Evolutionary conservation across 2,888 invertebrate genomes (phyloP).

Genomic region (Pilophorus perplexus): DNA sequence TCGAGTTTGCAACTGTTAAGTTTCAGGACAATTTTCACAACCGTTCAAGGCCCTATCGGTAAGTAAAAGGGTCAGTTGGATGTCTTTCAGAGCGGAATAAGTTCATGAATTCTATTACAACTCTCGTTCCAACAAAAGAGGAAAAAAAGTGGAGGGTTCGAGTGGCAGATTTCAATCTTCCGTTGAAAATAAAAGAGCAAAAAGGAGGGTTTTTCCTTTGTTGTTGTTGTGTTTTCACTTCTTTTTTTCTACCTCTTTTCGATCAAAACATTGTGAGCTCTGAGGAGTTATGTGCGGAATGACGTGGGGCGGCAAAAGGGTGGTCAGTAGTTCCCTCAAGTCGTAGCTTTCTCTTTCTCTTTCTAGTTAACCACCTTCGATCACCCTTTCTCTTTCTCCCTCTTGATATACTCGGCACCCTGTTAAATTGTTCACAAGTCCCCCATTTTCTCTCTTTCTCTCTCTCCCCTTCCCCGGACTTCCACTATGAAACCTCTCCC

Average conservation of each 20-base stretch:
- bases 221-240: conserved; percentile 1
- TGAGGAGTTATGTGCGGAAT: conserved; percentile 13
- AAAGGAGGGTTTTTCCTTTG: conserved; percentile 6
- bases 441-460: too few species aligned
- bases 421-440: conserved; percentile 43
- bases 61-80: too few species aligned
- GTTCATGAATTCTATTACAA: neutral
- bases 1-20: too few species aligned
- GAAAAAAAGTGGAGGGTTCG: neutral
- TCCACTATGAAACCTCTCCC: neutral
- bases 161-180: conserved; percentile 25
- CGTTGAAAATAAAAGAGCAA: neutral
- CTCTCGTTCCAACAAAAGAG: neutral
- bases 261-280: conserved; percentile 31
- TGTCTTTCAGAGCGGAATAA: too few species aligned
- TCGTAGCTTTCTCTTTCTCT: conserved; percentile 22
- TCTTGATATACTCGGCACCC: conserved; percentile 42
- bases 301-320: neutral
- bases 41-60: too few species aligned
- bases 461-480: neutral
- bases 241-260: conserved; percentile 2
- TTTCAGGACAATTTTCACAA: too few species aligned
- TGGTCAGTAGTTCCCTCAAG: conserved; percentile 34
- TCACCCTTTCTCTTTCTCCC: conserved; percentile 3
- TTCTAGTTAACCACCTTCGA: too few species aligned